Base-by-base conservation (phyloP, 2,888 invertebrate species). In the Glyphotaelius pellucidus region DNA sequence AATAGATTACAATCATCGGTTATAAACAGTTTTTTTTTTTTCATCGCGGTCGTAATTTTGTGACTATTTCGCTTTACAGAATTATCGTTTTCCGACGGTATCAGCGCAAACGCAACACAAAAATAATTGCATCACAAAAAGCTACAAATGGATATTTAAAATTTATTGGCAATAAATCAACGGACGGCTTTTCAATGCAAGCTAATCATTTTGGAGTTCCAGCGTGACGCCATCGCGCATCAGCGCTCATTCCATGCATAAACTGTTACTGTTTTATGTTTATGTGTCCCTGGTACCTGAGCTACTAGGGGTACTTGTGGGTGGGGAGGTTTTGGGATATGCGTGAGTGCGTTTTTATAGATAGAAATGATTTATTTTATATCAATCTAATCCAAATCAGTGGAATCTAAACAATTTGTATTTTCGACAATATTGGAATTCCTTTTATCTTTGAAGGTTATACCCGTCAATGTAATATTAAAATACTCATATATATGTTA, bases 91-190 rank as follows among this genome's bases (percentile, higher is more conserved):
- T 89, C 88, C 88, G 52, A 38, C 90, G 89, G 90, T 83, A 83
- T 89, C 79, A 84, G 90, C 80, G 90, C 91, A 81, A 84, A 91
- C 89, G 83, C 88, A 90, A 67, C 90, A 91, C 91, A 91, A 91
- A 92, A 92, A 92, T 92, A 92, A 92, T 92, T 92, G 92, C 92
- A 90, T 92, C 90, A 88, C 90, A 92, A 92, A 92, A 92, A 90
- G 92, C 92, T 92, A 92, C 91, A 92, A 93, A 93, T 92, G 93
- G 92, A 93, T 93, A 93, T 93, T 92, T 93, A 91, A 93, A 93
- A 93, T 93, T 92, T 93, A 93, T 93, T 86, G 93, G 89, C 93
- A 80, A 93, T 93, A 93, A 93, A 93, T 93, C 93, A 92, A 91
- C 84, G 92, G 84, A 92, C 91, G 93, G 92, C 90, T 92, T 93